A percentile compares a stretch with the other conserved stretches of the same genome.
Conservation (phyloP, 2,797 vertebrate species). For the Chloroceryle amazona region DNA sequence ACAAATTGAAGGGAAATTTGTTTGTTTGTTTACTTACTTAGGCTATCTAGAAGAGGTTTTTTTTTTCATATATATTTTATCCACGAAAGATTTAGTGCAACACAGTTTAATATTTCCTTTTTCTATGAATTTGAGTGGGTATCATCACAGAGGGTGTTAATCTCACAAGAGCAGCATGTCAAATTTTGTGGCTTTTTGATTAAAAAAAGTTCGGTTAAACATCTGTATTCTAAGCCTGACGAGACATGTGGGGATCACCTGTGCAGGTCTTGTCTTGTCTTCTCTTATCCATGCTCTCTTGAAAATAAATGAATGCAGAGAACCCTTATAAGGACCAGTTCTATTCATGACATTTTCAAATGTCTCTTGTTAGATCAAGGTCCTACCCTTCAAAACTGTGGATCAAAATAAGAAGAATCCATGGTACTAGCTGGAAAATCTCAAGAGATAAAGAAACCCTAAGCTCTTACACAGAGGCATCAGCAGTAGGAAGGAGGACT, state of each 20-base stretch:
- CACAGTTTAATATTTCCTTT: background rate
- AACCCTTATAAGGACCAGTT: background rate
- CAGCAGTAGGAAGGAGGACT: background rate
- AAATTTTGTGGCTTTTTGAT: background rate
- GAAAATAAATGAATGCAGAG: background rate
- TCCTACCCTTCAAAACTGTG: background rate
- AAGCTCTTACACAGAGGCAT: background rate
- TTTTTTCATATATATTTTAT: background rate
- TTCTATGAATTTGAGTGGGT: background rate
- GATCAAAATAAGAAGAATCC: background rate
- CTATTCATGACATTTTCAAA: background rate
- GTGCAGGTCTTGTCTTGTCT: background rate
- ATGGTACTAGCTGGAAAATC: background rate
- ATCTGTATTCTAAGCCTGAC: background rate
- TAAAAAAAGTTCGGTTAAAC: background rate
- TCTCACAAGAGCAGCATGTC: background rate
- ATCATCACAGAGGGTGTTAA: background rate
- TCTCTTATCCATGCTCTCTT: background rate
- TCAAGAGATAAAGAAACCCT: background rate
- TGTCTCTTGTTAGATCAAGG: background rate
- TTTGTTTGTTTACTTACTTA: background rate
- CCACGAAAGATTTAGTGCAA: background rate
- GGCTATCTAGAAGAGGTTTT: background rate
- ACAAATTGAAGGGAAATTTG: background rate
- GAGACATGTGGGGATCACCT: background rate